Conservation (phyloP, 2,113 vertebrate genomes). For the Tragelaphus buxtoni region DNA sequence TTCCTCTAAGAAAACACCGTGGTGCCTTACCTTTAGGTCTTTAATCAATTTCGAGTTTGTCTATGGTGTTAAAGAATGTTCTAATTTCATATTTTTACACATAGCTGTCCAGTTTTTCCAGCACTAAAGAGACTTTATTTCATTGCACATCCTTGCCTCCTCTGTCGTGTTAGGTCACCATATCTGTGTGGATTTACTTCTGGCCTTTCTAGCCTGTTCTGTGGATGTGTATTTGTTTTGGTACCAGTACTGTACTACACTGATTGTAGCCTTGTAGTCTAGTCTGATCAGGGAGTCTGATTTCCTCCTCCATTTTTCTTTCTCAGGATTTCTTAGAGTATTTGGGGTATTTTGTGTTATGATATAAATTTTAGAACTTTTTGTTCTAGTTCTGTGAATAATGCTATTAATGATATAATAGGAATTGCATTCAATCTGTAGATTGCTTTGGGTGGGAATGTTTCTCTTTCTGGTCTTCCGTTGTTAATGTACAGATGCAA, state of each 20-base stretch:
- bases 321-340: neutral
- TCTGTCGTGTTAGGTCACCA: neutral
- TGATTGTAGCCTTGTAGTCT: neutral
- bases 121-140: neutral
- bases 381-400: neutral
- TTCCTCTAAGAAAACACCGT: neutral
- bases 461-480: neutral
- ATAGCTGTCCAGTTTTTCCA: neutral
- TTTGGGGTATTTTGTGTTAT: neutral
- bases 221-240: neutral
- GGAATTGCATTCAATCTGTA: neutral
- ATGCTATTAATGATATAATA: neutral
- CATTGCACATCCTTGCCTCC: neutral
- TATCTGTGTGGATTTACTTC: neutral
- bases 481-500: neutral
- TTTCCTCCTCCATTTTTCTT: neutral
- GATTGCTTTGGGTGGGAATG: neutral
- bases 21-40: neutral
- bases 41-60: neutral
- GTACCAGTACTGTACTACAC: neutral
- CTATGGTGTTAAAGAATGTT: neutral
- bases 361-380: neutral
- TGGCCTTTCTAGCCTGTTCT: neutral
- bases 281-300: neutral
- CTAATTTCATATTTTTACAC: neutral